Base-by-base conservation (phyloP, 2,888 invertebrate genomes). In the Thalpophila matura region DNA sequence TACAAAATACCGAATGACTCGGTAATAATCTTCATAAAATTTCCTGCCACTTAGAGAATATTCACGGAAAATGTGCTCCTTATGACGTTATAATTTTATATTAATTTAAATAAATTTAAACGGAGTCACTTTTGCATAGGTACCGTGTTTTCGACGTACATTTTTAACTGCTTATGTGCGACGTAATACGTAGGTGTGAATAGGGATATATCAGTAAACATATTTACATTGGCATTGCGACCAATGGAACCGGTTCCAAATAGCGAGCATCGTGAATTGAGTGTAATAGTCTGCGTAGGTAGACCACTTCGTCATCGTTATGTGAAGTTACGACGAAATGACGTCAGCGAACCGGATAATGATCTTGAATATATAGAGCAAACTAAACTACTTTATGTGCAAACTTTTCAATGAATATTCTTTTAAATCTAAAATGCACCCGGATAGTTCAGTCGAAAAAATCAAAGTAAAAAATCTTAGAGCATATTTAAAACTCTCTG, bases 221-320 rank as follows among this genome's bases (percentile, higher is more conserved):
- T 74, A 78, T 76, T 77, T 76, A 81, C 74, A 75, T 79, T 56
- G 72, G 14, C 45, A 12, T 60, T 53, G 43, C 58, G 46, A 83
- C 79, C 59, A 66, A 76, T 72, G 24, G 45, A 70, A 81, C 83
- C 73, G 74, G 82, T 84, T 77, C 68, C 69, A 71, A 76, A 80
- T 74, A 77, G 75, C 78, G 66, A 83, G 64, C 65, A 73, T 76
- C 67, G 72, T 82, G 83, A 87, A 90, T 89, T 90, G 86, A 81
- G 77, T 70, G 81, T 89, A 89, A 90, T 85, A 76, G 82, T 60
- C 77, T 69, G 89, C 86, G 90, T 90, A 87, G 90, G 90, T 37
- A 84, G 86, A 81, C 74, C 70, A 74, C 67, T 74, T 69, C 62
- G 63, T 77, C 77, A 71, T 75, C 66, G 81, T 77, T 75, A 76